Conservation (phyloP, 2,888 invertebrate genomes). For the Ophraella communa region DNA sequence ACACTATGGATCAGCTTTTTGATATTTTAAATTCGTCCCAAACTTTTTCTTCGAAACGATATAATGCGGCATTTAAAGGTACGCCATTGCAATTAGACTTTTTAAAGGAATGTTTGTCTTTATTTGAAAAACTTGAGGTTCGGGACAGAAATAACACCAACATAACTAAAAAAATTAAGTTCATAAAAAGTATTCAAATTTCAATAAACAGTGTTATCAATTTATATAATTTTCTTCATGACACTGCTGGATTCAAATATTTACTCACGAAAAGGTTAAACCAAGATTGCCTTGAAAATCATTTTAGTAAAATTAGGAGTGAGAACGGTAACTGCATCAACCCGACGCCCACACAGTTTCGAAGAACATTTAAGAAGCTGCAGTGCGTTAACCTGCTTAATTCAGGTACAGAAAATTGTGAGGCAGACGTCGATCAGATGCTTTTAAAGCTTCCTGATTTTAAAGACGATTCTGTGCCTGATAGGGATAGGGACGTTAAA, state of each 20-base stretch:
- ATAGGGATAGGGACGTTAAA: too few species aligned
- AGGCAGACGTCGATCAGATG: constrained; percentile 2
- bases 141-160: too few species aligned
- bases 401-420: constrained; percentile 18
- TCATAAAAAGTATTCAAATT: too few species aligned
- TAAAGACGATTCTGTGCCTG: not conserved
- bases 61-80: not conserved
- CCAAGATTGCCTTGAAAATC: constrained; percentile 24
- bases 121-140: too few species aligned
- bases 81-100: not conserved
- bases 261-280: not conserved
- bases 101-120: not conserved
- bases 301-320: constrained; percentile 17
- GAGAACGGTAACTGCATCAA: constrained; percentile 21
- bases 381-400: constrained; percentile 1
- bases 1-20: too few species aligned
- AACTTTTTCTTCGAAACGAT: too few species aligned
- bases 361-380: constrained; percentile 3
- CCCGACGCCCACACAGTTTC: constrained; percentile 20
- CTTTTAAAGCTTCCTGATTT: constrained; percentile 8
- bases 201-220: not conserved
- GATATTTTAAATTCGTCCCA: too few species aligned
- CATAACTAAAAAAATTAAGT: too few species aligned
- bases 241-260: not conserved
- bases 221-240: not conserved